Conservation (phyloP, 53 echinoderm and acorn worm species). For the Hippasteria phrygiana region DNA sequence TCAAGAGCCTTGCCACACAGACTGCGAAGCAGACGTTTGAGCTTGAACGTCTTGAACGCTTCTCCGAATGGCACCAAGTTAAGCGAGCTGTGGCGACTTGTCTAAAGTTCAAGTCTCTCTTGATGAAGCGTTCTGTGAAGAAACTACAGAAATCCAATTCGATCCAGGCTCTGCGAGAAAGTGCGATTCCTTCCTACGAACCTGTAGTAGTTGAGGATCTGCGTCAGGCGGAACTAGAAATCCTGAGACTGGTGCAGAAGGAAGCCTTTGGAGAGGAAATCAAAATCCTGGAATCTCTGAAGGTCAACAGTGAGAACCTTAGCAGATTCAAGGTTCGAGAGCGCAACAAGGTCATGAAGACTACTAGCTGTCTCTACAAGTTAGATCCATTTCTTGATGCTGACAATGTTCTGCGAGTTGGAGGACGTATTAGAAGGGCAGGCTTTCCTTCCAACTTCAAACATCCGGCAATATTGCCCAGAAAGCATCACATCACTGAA, state of each 20-base stretch:
- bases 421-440: constrained; percentile 66
- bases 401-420: constrained; percentile 60
- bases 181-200: not conserved
- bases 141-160: not conserved
- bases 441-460: constrained; percentile 42
- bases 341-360: constrained; percentile 27
- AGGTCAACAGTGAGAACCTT: not conserved
- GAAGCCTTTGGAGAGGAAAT: constrained; percentile 64
- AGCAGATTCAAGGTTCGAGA: not conserved
- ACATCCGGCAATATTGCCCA: too few relatives aligned
- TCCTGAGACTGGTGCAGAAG: constrained; percentile 53
- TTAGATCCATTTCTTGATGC: constrained; percentile 64
- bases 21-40: not conserved
- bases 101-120: constrained; percentile 42
- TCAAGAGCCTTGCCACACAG: not conserved
- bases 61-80: constrained; percentile 59
- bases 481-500: too few relatives aligned
- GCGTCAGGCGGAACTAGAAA: constrained; percentile 55
- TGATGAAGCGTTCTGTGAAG: not conserved
- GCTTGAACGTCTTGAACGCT: constrained; percentile 48
- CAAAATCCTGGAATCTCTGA: not conserved
- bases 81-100: constrained; percentile 68
- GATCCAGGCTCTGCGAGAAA: not conserved
- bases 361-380: constrained; percentile 36
- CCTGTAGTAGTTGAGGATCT: constrained; percentile 36